Base-by-base conservation (phyloP, 2,113 vertebrate genomes). In the Macroglossus sobrinus region DNA sequence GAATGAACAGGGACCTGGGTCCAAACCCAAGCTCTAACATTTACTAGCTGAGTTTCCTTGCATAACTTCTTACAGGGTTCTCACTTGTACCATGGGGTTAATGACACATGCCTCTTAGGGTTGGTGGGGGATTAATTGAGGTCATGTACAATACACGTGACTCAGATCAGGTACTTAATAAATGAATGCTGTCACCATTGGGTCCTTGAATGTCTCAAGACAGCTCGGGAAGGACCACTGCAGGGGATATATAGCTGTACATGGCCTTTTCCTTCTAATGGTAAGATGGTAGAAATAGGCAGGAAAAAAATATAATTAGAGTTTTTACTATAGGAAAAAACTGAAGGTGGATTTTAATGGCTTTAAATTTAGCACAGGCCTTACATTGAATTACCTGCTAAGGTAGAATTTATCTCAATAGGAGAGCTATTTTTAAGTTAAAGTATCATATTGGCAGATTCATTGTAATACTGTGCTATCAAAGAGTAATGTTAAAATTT, bases 311-410 rank as follows among this genome's bases (percentile, higher is more conserved):
- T 33, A 16, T 82, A 80, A 69, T 84, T 92, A 71, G 53, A 40
- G 45, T 71, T 97, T 95, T 91, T 93, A 69, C 53, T 90, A 38
- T 66, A 89, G 79, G 82, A 86, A 89, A 95, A 90, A 72, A 59
- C 24, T 33, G 30, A 94, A 89, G 79, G 63, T 97, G 64, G 55
- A 82, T 97, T 96, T 92, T 91, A 94, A 95, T 92, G 86, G 95
- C 35, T 75, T 84, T 57, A 79, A 79, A 57, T 78, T 91, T 66
- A 72, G 14, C 69, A 76, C 5, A 89, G 35, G n/a, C 53, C 74
- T 96, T 94, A 68, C 43, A 89, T 33, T 84, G 82, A 84, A 92
- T 96, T 88, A 95, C 84, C 68, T 91, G 28, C 71, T 80, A 84
- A 81, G 61, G 80, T 93, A 57, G 57, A 95, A 76, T 91, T 91